Conservation (phyloP, 1,140 invertebrate genomes). For the Cherax quadricarinatus region DNA sequence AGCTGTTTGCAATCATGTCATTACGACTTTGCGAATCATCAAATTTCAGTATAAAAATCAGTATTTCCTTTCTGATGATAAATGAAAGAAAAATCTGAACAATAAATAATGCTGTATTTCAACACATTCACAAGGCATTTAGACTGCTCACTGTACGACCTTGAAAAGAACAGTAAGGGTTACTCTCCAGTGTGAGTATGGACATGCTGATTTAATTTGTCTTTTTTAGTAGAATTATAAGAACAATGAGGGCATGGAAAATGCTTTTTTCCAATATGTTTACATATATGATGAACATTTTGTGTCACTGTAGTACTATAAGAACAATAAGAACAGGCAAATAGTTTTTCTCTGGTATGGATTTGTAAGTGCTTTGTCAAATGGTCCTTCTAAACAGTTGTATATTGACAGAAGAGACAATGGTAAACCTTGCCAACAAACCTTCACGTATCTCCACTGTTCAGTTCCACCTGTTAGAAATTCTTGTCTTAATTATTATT, state of each 20-base stretch:
- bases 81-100: too few relatives aligned
- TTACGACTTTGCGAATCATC: too few relatives aligned
- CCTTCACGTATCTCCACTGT: constrained; percentile 27
- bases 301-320: constrained; percentile 36
- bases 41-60: too few relatives aligned
- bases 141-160: not conserved
- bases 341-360: constrained; percentile 62
- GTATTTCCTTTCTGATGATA: too few relatives aligned
- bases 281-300: constrained; percentile 39
- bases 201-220: constrained; percentile 20
- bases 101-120: too few relatives aligned
- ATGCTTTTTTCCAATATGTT: constrained; percentile 53
- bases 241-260: constrained; percentile 42
- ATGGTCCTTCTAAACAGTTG: constrained; percentile 59
- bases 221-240: constrained; percentile 32
- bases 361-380: constrained; percentile 48
- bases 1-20: too few relatives aligned
- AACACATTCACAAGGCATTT: too few relatives aligned
- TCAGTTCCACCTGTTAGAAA: constrained; percentile 55
- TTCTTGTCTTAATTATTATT: constrained; percentile 31
- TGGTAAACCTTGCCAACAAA: constrained; percentile 35
- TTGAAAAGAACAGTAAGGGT: constrained; percentile 14
- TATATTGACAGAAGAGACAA: constrained; percentile 51
- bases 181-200: constrained; percentile 38
- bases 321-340: constrained; percentile 36